Percentiles rank a stretch among this genome's conserved stretches.
phyloP scores from a whole-genome alignment of 2,888 invertebrate species.

The Dryomyza anilis region DNA sequence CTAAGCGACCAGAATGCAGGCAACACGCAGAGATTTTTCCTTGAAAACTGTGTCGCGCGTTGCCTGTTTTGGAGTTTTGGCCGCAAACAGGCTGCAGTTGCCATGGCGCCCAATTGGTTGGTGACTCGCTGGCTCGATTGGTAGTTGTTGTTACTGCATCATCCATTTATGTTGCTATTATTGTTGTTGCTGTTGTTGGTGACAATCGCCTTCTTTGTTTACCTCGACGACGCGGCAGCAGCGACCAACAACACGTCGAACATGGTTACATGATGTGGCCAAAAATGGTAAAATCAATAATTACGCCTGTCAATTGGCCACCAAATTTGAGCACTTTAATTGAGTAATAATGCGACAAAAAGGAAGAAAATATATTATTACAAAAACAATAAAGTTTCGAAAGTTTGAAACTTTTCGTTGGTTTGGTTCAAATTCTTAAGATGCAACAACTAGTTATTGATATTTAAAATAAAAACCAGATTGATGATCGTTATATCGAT shows the following conservation, averaged over 20 bases:
- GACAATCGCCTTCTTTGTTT: slow-evolving; percentile 12
- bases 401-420: too few relatives aligned
- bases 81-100: slow-evolving; percentile 10
- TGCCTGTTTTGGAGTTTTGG: slow-evolving; percentile 17
- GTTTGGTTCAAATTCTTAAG: too few relatives aligned
- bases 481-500: too few relatives aligned
- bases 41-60: slow-evolving; percentile 24
- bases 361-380: not conserved
- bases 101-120: not conserved
- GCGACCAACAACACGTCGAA: slow-evolving; percentile 24
- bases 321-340: slow-evolving; percentile 27
- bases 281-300: slow-evolving; percentile 37
- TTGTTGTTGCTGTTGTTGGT: not conserved
- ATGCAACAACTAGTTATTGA: too few relatives aligned
- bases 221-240: not conserved
- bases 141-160: not conserved
- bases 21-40: slow-evolving; percentile 15
- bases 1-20: slow-evolving; percentile 13
- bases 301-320: slow-evolving; percentile 37
- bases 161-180: slow-evolving; percentile 6
- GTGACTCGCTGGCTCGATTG: slow-evolving; percentile 4
- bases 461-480: too few relatives aligned
- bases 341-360: slow-evolving; percentile 1
- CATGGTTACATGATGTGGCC: slow-evolving; percentile 35
- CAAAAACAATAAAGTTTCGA: not conserved